Evolutionary conservation across 2,797 vertebrate species (phyloP).

Genomic region (Pitangus sulphuratus): DNA sequence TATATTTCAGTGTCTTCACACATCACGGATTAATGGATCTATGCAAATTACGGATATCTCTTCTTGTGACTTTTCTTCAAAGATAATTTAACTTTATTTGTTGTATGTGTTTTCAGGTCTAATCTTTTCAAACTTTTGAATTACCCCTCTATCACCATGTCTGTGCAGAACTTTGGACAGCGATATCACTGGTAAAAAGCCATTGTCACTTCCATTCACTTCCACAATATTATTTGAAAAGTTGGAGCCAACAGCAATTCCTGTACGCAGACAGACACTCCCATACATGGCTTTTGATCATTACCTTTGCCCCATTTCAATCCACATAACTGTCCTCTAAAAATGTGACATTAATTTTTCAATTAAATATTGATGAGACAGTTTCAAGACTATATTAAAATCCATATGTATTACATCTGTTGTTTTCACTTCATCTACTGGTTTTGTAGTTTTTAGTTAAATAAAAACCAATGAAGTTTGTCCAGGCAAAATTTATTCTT

Average conservation of each 20-base stretch:
- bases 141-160: background rate
- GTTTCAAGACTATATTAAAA: slow-evolving; percentile 34
- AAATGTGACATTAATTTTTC: slow-evolving; percentile 21
- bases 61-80: background rate
- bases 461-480: slow-evolving; percentile 39
- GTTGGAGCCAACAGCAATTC: background rate
- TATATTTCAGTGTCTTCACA: background rate
- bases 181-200: background rate
- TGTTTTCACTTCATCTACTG: slow-evolving; percentile 22
- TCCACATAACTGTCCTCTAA: background rate
- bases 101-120: background rate
- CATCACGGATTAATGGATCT: background rate
- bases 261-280: background rate
- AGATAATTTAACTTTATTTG: background rate
- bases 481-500: slow-evolving; percentile 1
- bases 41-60: background rate
- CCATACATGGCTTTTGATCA: background rate
- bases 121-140: background rate
- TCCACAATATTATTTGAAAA: background rate
- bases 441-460: slow-evolving; percentile 26
- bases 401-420: background rate
- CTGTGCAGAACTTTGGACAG: background rate
- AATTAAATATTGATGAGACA: slow-evolving; percentile 35
- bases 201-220: background rate
- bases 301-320: background rate